Base-by-base conservation (phyloP, 2,888 invertebrate species). In the Mayetiola destructor region DNA sequence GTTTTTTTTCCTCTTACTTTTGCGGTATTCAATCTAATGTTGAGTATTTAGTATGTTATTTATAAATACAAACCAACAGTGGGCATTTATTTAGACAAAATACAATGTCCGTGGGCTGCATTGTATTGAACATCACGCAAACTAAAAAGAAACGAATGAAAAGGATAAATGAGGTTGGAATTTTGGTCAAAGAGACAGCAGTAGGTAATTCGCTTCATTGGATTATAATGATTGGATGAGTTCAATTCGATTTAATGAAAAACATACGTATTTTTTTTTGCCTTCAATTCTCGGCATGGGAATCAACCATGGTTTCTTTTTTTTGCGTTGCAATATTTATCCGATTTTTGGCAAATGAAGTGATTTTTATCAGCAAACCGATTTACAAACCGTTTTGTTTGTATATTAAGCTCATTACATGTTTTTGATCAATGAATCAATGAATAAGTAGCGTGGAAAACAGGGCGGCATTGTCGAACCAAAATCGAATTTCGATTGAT, bases 201-300 rank as follows among this genome's bases (percentile, higher is more conserved):
- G 27, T 27, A 3, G 27, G 27, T 48, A 27, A 48, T n/a, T n/a
- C 48, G 16, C 14, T 48, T 3, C 27, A 48, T 48, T 48, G 48
- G 48, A 48, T 48, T 48, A 48, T 48, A 48, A 48, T 48, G 48
- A 48, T 48, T 48, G 48, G n/a, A 27, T 48, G 48, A 27, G 27
- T 48, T 48, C 27, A 48, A n/a, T n/a, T n/a, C n/a, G n/a, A 27
- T 48, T 48, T 48, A 48, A 48, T 48, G 48, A 48, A 48, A 9
- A 48, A 27, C 48, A 48, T 48, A 48, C 48, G 48, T 3, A 27
- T 27, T 48, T 48, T 23, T 42, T 21, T 14, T 21, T 14, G 16
- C 14, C 9, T 18, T 16, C 39, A 3, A 5, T 14, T n/a, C 23
- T 48, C 48, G 27, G 23, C 48, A 48, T 48, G 48, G 23, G 48